Percentiles rank a stretch among this genome's conserved stretches.
Evolutionary conservation across 2,797 vertebrate genomes (phyloP).

Genomic region (Enteromius trimaculatus): DNA sequence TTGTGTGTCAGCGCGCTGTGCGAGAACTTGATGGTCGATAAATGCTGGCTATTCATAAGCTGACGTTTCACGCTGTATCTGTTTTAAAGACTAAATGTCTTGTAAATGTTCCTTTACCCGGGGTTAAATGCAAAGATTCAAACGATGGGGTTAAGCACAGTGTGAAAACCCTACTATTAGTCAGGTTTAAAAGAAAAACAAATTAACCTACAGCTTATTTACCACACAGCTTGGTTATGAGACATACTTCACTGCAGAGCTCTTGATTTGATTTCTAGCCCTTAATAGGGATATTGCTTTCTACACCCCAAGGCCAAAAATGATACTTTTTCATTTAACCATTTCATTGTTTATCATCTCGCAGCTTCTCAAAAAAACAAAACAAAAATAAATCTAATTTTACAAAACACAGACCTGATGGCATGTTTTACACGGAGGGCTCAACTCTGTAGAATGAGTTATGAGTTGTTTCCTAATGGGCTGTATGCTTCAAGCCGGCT

Average conservation of each 20-base stretch:
- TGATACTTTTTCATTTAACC: neutral
- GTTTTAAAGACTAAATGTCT: too few species aligned
- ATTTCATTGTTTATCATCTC: neutral
- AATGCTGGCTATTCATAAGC: too few species aligned
- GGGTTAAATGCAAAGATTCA: neutral
- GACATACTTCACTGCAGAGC: neutral
- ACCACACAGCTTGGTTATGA: neutral
- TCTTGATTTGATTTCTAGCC: slow-evolving; percentile 13
- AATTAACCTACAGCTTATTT: neutral
- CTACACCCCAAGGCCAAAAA: neutral
- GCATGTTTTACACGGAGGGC: slow-evolving; percentile 7
- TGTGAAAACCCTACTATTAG: neutral
- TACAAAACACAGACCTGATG: slow-evolving; percentile 17
- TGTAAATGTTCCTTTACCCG: too few species aligned
- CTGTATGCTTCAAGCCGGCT: slow-evolving; percentile 24
- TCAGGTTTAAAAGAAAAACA: neutral
- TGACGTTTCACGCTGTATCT: too few species aligned
- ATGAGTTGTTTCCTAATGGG: slow-evolving; percentile 24
- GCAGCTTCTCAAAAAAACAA: neutral
- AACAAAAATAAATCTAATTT: neutral
- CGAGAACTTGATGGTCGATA: too few species aligned
- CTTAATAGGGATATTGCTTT: neutral
- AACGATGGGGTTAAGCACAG: neutral
- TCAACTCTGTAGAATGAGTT: slow-evolving; percentile 18
- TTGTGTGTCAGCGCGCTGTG: too few species aligned